Percentiles rank a stretch among this genome's conserved stretches.
Evolutionary conservation across 2,113 vertebrate genomes (phyloP).

Genomic region (Alethe castanea): DNA sequence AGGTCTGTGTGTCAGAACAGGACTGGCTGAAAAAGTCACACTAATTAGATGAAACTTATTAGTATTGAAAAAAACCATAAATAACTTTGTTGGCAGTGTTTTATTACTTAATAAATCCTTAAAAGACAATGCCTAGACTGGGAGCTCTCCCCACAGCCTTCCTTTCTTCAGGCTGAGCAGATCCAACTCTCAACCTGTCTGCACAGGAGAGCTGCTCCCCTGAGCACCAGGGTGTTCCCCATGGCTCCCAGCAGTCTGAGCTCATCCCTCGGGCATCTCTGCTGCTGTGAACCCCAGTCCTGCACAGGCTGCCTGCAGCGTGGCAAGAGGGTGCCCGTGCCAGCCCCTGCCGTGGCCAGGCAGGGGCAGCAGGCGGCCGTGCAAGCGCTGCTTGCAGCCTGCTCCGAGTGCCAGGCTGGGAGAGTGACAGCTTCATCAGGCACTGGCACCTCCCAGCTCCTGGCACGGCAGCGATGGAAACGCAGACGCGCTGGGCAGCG

Average conservation of each 20-base stretch:
- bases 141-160: background rate
- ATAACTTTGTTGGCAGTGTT: too few species aligned
- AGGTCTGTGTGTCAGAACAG: too few species aligned
- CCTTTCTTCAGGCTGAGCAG: background rate
- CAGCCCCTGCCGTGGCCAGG: background rate
- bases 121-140: too few species aligned
- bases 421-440: background rate
- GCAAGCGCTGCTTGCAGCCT: background rate
- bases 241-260: background rate
- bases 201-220: background rate
- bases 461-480: background rate
- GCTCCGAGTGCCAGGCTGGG: background rate
- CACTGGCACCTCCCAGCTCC: background rate
- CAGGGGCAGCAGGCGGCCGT: slow-evolving; percentile 48
- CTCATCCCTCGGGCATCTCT: background rate
- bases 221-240: background rate
- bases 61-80: too few species aligned
- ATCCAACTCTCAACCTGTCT: background rate
- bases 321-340: background rate
- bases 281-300: rapidly evolving
- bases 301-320: rapidly evolving
- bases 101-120: too few species aligned
- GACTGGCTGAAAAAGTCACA: too few species aligned
- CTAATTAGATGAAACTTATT: too few species aligned
- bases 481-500: background rate